phyloP scores from a whole-genome alignment of 1,140 invertebrate genomes.

The Plectus sambesii region DNA sequence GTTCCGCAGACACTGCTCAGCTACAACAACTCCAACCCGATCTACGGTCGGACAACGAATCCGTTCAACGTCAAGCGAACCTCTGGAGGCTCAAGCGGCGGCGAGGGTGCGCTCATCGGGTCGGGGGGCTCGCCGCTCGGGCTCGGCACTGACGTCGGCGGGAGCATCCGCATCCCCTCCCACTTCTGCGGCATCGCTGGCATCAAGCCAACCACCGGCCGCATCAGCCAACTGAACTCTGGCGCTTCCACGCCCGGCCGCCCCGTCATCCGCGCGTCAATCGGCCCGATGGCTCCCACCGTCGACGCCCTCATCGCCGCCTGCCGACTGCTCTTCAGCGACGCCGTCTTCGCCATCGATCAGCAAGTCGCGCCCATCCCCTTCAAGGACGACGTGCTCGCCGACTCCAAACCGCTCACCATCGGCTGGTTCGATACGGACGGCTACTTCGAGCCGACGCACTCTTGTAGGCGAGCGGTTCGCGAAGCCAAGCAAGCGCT shows the following conservation, averaged over 20 bases:
- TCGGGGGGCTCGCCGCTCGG: constrained; percentile 40
- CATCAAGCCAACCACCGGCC: constrained; percentile 11
- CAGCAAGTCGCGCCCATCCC: constrained; percentile 13
- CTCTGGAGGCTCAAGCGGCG: constrained; percentile 48
- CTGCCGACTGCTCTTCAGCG: not conserved
- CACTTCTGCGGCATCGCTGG: constrained; percentile 32
- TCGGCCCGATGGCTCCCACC: constrained; percentile 16
- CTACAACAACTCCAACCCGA: constrained; percentile 48
- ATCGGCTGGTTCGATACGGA: constrained; percentile 45
- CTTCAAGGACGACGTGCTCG: constrained; percentile 12
- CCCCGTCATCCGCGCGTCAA: constrained; percentile 5
- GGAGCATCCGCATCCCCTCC: constrained; percentile 49
- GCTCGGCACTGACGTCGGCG: constrained; percentile 51
- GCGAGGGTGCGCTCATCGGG: constrained; percentile 40
- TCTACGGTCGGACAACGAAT: constrained; percentile 49
- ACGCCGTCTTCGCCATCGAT: constrained; percentile 7
- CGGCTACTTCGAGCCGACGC: constrained; percentile 33
- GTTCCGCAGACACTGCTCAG: constrained; percentile 42
- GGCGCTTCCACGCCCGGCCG: constrained; percentile 17
- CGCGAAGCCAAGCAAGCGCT: constrained; percentile 13
- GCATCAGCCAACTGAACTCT: constrained; percentile 4
- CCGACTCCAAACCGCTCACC: constrained; percentile 23
- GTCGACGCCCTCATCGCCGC: constrained; percentile 10
- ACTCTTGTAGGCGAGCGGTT: constrained; percentile 39
- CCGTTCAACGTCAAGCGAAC: constrained; percentile 40